Evolutionary conservation across 92 coral and sea anemone genomes (phyloP).

Genomic region (Porites lobata): DNA sequence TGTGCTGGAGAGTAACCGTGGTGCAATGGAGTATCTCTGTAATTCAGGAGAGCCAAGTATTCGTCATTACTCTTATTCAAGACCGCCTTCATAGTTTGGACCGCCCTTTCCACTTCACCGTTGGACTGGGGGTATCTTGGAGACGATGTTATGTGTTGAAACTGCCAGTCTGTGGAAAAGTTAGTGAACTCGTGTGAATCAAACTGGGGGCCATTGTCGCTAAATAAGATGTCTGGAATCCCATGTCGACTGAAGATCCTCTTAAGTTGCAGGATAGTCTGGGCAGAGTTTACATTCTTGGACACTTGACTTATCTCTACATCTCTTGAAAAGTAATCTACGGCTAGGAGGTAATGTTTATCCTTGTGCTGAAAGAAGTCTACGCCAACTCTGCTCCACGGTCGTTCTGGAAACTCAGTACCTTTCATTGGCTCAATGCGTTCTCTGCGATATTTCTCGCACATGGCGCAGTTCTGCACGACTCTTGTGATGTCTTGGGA

Average conservation of each 20-base stretch:
- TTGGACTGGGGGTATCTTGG: slow-evolving; percentile 58
- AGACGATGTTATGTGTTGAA: slow-evolving; percentile 50
- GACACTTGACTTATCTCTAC: slow-evolving; percentile 50
- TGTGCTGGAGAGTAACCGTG: slow-evolving; percentile 52
- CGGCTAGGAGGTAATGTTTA: slow-evolving; percentile 33
- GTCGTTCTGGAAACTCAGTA: slow-evolving; percentile 32
- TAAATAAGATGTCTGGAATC: slow-evolving; percentile 45
- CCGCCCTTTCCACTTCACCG: slow-evolving; percentile 56
- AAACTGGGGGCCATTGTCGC: slow-evolving; percentile 54
- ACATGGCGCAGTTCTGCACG: slow-evolving; percentile 40
- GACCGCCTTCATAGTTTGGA: slow-evolving; percentile 52
- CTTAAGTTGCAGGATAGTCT: slow-evolving; percentile 35
- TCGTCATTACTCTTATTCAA: slow-evolving; percentile 47
- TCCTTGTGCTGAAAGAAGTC: slow-evolving; percentile 43
- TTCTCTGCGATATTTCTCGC: slow-evolving; percentile 9
- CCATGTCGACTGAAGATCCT: slow-evolving; percentile 58
- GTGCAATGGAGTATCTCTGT: slow-evolving; percentile 30
- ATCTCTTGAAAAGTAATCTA: slow-evolving; percentile 59
- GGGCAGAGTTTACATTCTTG: slow-evolving; percentile 41
- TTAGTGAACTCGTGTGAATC: slow-evolving; percentile 43
- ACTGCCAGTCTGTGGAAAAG: slow-evolving; percentile 40
- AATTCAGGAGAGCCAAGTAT: slow-evolving; percentile 47
- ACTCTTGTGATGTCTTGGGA: slow-evolving; percentile 30
- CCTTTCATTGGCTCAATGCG: slow-evolving; percentile 53
- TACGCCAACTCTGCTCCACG: slow-evolving; percentile 49